These are phyloP conservation scores for Peromyscus nudipes DNA, from an alignment of 2,797 vertebrate genomes.

Conservation along the genomic window DNA sequence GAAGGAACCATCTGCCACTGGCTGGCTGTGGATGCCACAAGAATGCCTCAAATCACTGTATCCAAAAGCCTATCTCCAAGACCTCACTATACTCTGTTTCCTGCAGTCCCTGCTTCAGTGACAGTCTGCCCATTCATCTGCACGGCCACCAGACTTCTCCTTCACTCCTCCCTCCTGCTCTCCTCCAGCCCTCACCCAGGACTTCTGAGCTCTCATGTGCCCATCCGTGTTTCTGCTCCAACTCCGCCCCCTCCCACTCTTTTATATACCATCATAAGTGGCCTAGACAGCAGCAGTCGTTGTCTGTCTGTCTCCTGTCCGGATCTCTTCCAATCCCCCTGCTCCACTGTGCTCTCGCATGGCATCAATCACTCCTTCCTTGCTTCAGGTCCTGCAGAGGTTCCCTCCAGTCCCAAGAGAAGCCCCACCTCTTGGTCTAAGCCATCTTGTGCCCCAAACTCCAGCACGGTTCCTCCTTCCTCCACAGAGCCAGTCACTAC, in stretches of 20 bases:
- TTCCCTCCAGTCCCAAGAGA: neutral
- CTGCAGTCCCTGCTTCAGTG: neutral
- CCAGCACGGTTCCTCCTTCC: fast-evolving
- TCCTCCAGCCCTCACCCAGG: neutral
- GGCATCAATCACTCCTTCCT: neutral
- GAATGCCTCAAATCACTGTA: neutral
- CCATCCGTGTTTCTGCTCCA: too few relatives aligned
- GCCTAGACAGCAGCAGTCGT: neutral
- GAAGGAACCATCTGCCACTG: neutral
- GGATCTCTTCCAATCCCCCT: neutral
- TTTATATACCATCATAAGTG: neutral
- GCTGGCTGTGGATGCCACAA: neutral
- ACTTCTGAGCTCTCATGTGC: neutral
- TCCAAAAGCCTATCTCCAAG: neutral
- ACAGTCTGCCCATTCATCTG: neutral
- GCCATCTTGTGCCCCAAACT: neutral
- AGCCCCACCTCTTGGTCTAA: neutral
- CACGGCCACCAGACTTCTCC: neutral
- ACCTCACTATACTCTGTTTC: neutral
- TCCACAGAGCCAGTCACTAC: neutral
- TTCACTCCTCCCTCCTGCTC: neutral
- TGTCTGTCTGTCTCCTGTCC: neutral
- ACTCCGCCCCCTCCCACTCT: neutral
- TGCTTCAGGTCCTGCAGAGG: neutral
- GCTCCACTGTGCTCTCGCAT: neutral